Base-by-base conservation (phyloP, 2,797 vertebrate genomes). In the Hemitrygon akajei region DNA sequence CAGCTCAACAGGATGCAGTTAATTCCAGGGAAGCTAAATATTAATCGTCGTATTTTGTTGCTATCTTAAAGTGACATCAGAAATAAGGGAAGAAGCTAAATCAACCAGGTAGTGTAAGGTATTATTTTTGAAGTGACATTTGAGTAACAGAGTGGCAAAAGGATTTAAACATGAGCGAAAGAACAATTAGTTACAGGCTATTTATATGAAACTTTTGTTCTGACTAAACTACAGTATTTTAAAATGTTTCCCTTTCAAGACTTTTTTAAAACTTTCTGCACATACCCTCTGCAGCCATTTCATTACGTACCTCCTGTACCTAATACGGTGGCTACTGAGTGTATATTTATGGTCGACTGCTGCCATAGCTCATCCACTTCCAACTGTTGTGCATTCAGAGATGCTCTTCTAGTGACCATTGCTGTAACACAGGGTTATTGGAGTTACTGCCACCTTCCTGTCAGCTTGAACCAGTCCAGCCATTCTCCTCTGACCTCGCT, bases 141-240 rank as follows among this genome's bases (percentile, higher is more conserved):
- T 75, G 20, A 5, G 71, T 25, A 25, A 75, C 14, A 22, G 18
- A 22, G 71, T 14, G 69, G 18, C 20, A 37, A 92, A 75, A 16
- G 11, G 22, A 14, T 27, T 22, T 47, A 11, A 40, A 89, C 34
- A 18, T 76, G 71, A 75, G 37, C 37, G 27, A 40, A 76, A 93
- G 37, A 40, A 56, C 40, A 76, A 93, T 76, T 56, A 56, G 16
- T 87, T 66, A 84, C 47, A 16, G n/a, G 66, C 84, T 87, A 66
- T 66, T 87, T 87, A 60, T 18, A 6, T 66, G n/a, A n/a, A 34
- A 87, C 18, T 87, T 87, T 30, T 27, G 63, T 87, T 66, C 30
- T 87, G 84, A 87, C 58, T 87, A 87, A 87, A 87, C n/a, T n/a
- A n/a, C n/a, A n/a, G 20, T 87, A 30, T 34, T 14, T 30, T 60